A percentile compares a stretch with the other conserved stretches of the same genome.
These are phyloP conservation scores for Dermatemys mawii DNA, from an alignment of 2,113 vertebrate species.

Conservation along the genomic window DNA sequence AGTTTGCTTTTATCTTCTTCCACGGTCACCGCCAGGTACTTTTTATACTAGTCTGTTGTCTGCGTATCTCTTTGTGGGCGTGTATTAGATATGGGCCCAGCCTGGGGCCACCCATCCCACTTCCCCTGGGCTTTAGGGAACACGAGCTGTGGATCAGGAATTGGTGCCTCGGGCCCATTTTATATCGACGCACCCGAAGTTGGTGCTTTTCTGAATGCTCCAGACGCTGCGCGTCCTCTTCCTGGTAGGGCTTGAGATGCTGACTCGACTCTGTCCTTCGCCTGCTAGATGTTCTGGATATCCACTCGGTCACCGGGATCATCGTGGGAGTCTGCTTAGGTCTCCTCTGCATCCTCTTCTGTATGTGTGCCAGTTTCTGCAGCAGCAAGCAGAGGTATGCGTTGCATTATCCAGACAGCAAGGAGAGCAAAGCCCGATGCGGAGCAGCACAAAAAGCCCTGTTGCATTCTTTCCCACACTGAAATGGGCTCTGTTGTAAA, in stretches of 20 bases:
- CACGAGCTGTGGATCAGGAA: background rate
- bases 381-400: constrained; percentile 88
- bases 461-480: background rate
- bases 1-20: background rate
- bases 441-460: background rate
- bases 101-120: background rate
- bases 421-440: background rate
- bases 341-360: constrained; percentile 94
- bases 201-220: background rate
- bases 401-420: background rate
- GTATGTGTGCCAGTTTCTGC: constrained; percentile 94
- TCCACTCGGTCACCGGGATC: constrained; percentile 94
- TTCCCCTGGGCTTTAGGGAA: background rate
- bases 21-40: background rate
- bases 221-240: background rate
- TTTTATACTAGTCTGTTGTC: background rate
- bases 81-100: background rate
- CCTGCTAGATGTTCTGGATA: constrained; percentile 85
- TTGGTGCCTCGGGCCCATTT: background rate
- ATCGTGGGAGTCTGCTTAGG: constrained; percentile 95
- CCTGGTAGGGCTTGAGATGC: background rate
- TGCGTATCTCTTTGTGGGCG: background rate
- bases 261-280: background rate
- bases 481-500: background rate
- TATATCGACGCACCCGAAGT: background rate